phyloP scores from a whole-genome alignment of 2,888 invertebrate genomes.

The Drosophila mulleri region DNA sequence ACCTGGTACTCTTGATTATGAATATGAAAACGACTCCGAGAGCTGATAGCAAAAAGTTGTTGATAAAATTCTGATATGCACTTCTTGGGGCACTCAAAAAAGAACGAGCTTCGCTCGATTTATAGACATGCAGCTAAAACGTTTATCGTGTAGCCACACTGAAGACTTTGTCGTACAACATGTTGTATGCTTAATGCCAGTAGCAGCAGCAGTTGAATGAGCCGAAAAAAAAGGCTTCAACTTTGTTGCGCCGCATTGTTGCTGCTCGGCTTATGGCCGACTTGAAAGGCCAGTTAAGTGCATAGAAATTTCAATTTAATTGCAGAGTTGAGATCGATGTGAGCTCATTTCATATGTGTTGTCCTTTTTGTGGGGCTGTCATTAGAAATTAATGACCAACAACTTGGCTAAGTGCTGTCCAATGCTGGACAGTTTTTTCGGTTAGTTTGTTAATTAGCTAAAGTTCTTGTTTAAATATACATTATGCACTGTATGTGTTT shows the following conservation, averaged over 20 bases:
- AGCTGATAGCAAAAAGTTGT: constrained; percentile 30
- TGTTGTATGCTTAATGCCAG: constrained; percentile 40
- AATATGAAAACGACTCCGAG: constrained; percentile 34
- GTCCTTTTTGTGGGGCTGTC: constrained; percentile 8
- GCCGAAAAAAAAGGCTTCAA: background rate
- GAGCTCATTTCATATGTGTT: constrained; percentile 4
- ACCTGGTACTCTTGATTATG: constrained; percentile 37
- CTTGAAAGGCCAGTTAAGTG: constrained; percentile 28
- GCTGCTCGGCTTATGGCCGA: background rate
- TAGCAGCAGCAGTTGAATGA: background rate
- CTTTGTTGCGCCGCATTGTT: background rate
- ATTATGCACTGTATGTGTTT: constrained; percentile 16
- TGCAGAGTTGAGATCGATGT: constrained; percentile 10
- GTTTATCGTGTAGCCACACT: constrained; percentile 50
- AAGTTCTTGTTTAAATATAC: constrained; percentile 49
- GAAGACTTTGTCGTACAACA: constrained; percentile 8
- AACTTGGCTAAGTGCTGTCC: constrained; percentile 12
- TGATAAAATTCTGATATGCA: constrained; percentile 24
- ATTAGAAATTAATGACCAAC: constrained; percentile 30
- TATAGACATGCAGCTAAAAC: constrained; percentile 37
- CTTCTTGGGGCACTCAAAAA: constrained; percentile 3
- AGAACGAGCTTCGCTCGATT: background rate
- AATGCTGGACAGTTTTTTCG: constrained; percentile 5
- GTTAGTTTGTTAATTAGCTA: constrained; percentile 36
- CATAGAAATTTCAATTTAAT: constrained; percentile 48